Conservation (phyloP, 2,888 invertebrate genomes). For the Pachydiplax longipennis region DNA sequence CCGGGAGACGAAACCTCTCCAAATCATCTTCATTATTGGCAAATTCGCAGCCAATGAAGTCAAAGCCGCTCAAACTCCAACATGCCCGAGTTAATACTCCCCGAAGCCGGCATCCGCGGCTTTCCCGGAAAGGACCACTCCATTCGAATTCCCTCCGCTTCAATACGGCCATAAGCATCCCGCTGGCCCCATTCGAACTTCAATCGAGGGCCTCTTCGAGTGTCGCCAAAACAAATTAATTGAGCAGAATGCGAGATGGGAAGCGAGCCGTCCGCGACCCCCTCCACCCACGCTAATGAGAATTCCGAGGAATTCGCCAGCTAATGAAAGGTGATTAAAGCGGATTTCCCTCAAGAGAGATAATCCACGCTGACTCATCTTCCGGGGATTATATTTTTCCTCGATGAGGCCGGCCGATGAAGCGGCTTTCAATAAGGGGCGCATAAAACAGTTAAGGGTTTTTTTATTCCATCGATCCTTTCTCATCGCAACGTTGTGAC, state of each 20-base stretch:
- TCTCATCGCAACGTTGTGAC: too few species aligned
- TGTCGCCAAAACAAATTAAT: not conserved
- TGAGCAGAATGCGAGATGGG: not conserved
- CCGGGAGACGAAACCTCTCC: too few species aligned
- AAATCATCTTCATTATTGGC: too few species aligned
- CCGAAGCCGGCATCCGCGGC: not conserved
- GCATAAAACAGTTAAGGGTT: not conserved
- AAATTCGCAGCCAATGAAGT: too few species aligned
- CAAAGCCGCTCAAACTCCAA: too few species aligned
- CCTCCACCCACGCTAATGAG: not conserved
- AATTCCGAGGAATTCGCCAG: not conserved
- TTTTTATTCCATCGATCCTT: too few species aligned
- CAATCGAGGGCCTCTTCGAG: not conserved
- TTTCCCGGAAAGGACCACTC: not conserved
- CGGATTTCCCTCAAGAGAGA: not conserved
- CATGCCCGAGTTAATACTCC: too few species aligned
- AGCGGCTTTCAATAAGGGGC: not conserved
- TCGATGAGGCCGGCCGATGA: not conserved
- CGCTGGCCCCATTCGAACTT: not conserved
- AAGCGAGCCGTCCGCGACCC: not conserved
- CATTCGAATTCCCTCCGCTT: not conserved
- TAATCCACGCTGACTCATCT: not conserved
- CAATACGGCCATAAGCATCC: not conserved
- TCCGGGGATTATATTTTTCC: not conserved
- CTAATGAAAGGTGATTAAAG: not conserved